Percentiles rank a stretch among this genome's conserved stretches.
These are phyloP conservation scores for Watsonalla binaria DNA, from an alignment of 2,888 invertebrate species.

Conservation along the genomic window DNA sequence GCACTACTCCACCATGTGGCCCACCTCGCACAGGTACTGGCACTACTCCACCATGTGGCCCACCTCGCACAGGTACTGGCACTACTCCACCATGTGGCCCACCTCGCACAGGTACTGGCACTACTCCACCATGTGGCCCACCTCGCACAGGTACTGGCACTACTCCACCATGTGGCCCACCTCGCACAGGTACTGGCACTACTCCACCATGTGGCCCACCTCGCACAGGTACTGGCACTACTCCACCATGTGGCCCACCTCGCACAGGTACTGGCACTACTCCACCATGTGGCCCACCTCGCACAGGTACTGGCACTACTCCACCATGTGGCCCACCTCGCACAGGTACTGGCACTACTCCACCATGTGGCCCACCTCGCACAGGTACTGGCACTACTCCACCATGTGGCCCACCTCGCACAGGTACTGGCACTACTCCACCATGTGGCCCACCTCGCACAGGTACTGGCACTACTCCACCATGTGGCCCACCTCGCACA, in stretches of 20 bases:
- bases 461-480: neutral
- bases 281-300: slow-evolving; percentile 82
- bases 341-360: neutral
- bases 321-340: slow-evolving; percentile 7
- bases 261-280: too few relatives aligned
- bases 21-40: neutral
- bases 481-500: neutral
- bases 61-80: slow-evolving; percentile 83
- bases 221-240: neutral
- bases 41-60: too few relatives aligned
- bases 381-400: too few relatives aligned
- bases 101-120: neutral
- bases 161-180: slow-evolving; percentile 82
- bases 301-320: slow-evolving; percentile 79
- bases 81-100: slow-evolving; percentile 7
- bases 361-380: neutral
- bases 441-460: slow-evolving; percentile 7
- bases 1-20: neutral
- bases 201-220: slow-evolving; percentile 7
- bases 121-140: neutral
- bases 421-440: slow-evolving; percentile 74
- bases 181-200: slow-evolving; percentile 81
- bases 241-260: neutral
- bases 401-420: slow-evolving; percentile 82
- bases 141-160: too few relatives aligned